Percentiles rank a stretch among this genome's conserved stretches.
These are phyloP conservation scores for Calameuta filiformis DNA, from an alignment of 2,888 invertebrate genomes.

Conservation along the genomic window DNA sequence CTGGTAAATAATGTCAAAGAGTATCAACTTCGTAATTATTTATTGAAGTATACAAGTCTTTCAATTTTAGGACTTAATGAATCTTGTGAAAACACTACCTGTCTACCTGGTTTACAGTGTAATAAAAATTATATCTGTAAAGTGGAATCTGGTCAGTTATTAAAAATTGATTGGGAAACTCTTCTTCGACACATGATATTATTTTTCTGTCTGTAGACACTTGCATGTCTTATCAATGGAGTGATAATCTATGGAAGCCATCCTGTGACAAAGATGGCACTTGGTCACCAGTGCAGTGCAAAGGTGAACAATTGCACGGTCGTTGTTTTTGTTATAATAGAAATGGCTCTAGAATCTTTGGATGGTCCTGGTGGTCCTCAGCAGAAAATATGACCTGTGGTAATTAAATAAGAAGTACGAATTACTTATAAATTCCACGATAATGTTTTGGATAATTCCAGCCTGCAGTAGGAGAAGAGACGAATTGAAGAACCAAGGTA, in stretches of 20 bases:
- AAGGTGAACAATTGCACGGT: constrained; percentile 27
- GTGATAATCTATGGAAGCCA: constrained; percentile 21
- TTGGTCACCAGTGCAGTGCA: constrained; percentile 28
- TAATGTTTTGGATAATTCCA: constrained; percentile 40
- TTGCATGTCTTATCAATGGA: constrained; percentile 12
- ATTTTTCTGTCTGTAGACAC: constrained; percentile 2
- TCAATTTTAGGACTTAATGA: constrained; percentile 12
- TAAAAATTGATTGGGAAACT: background rate
- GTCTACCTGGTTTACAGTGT: constrained; percentile 12
- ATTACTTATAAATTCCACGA: background rate
- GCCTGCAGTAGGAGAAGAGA: constrained; percentile 74
- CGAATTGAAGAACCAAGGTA: constrained; percentile 67
- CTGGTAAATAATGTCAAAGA: background rate
- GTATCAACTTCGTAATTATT: background rate
- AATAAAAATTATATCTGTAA: constrained; percentile 2
- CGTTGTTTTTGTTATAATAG: constrained; percentile 74
- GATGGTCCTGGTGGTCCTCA: constrained; percentile 72
- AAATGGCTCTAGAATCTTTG: constrained; percentile 74
- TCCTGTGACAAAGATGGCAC: constrained; percentile 23
- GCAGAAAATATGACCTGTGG: constrained; percentile 76
- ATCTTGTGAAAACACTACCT: constrained; percentile 9
- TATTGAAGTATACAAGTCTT: background rate
- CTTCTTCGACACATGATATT: background rate
- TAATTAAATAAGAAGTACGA: constrained; percentile 49
- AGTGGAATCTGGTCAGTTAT: constrained; percentile 2